Conservation (phyloP, 2,888 invertebrate genomes). For the Eudemis profundana region DNA sequence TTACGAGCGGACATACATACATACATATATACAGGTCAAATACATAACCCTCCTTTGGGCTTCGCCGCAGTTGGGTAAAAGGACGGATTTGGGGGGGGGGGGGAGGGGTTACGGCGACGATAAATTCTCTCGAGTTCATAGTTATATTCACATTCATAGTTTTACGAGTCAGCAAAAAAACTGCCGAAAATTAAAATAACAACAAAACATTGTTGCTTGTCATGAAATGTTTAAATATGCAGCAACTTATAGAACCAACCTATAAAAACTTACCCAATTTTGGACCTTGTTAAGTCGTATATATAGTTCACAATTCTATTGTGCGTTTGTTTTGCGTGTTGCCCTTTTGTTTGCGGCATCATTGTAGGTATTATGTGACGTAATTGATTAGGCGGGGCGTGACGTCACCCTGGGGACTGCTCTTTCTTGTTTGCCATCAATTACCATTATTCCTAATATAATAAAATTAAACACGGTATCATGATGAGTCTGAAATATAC, state of each 20-base stretch:
- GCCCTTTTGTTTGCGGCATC: constrained; percentile 14
- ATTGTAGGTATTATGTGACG: constrained; percentile 36
- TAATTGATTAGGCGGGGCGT: constrained; percentile 41
- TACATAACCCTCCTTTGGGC: no score
- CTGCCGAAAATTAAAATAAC: no score
- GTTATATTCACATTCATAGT: no score
- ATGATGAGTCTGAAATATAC: not conserved
- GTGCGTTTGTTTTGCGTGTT: constrained; percentile 5
- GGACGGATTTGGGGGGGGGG: no score
- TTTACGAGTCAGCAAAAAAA: no score
- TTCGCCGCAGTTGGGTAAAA: no score
- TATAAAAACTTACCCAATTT: not conserved
- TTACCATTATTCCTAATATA: constrained; percentile 35
- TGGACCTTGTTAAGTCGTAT: not conserved
- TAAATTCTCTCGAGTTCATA: no score
- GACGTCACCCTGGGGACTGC: constrained; percentile 36
- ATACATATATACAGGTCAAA: no score
- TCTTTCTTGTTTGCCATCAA: constrained; percentile 42
- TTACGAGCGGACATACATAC: no score
- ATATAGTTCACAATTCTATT: not conserved
- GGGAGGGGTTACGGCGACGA: no score
- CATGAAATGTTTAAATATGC: not conserved
- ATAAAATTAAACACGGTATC: constrained; percentile 33
- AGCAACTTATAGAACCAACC: not conserved
- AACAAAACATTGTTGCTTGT: not conserved